Evolutionary conservation across 2,113 vertebrate species (phyloP).

Genomic region (Rhinoderma darwinii): DNA sequence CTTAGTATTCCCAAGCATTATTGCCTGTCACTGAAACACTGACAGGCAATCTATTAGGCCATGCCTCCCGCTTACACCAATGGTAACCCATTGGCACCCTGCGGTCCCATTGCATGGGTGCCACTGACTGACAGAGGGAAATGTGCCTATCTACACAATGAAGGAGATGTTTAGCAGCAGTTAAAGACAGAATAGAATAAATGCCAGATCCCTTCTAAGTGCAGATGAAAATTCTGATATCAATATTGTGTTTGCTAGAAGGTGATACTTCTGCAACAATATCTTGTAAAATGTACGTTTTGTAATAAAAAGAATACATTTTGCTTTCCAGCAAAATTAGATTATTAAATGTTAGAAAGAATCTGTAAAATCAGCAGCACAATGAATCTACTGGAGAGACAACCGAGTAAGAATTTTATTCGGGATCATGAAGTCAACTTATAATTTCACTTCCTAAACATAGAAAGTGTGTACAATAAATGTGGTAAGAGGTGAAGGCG

Average conservation of each 20-base stretch:
- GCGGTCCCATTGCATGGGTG: no score
- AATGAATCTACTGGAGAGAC: background rate
- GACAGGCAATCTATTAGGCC: no score
- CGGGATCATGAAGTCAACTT: background rate
- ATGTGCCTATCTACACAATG: no score
- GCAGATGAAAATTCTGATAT: no score
- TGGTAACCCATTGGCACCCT: no score
- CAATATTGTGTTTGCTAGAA: background rate
- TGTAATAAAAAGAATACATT: background rate
- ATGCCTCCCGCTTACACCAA: no score
- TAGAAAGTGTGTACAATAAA: background rate
- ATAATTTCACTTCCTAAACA: background rate
- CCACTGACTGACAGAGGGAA: no score
- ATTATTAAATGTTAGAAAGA: background rate
- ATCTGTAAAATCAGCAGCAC: background rate
- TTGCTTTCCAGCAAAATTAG: background rate
- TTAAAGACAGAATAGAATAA: no score
- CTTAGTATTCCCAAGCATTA: no score
- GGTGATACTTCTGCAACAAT: background rate
- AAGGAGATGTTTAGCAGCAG: no score
- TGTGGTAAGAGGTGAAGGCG: background rate
- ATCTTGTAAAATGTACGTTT: background rate
- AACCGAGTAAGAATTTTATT: background rate
- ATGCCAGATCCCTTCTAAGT: no score
- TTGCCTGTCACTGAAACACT: no score